Percentiles rank a stretch among this genome's conserved stretches.
phyloP scores from a whole-genome alignment of 2,113 vertebrate genomes.

The Crocuta crocuta region DNA sequence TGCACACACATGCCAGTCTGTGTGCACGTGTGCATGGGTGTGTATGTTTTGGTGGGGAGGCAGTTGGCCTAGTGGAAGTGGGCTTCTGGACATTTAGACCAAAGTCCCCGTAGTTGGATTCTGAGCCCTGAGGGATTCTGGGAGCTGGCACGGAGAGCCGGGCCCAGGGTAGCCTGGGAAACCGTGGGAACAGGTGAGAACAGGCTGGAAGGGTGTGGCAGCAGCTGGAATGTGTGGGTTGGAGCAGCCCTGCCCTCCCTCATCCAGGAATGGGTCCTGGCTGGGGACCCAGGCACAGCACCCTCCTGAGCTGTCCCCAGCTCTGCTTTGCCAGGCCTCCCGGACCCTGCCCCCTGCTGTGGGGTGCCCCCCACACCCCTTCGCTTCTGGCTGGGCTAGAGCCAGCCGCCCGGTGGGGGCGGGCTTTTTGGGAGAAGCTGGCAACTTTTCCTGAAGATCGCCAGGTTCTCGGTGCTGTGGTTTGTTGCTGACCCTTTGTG shows the following conservation, averaged over 20 bases:
- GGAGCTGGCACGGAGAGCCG: background rate
- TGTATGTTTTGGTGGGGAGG: background rate
- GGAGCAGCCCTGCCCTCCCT: background rate
- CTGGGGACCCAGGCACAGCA: background rate
- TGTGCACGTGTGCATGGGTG: background rate
- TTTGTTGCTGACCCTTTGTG: background rate
- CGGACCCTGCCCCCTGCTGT: background rate
- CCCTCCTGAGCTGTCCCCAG: background rate
- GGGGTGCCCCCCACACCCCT: rapidly evolving
- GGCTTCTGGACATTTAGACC: background rate
- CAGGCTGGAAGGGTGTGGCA: slow-evolving; percentile 32
- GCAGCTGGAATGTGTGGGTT: slow-evolving; percentile 40
- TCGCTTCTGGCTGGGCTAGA: background rate
- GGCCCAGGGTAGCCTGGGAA: slow-evolving; percentile 57
- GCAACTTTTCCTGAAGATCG: background rate
- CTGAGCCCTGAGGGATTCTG: slow-evolving; percentile 70
- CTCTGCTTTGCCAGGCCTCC: background rate
- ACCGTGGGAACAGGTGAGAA: background rate
- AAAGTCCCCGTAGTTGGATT: background rate
- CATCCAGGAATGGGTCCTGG: background rate
- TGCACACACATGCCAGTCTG: too few species aligned
- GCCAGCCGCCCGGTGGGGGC: background rate
- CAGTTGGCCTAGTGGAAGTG: background rate
- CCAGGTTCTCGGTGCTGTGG: background rate
- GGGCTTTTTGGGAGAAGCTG: background rate